Evolutionary conservation across 2,113 vertebrate species (phyloP).

Genomic region (Syngnathus typhle): DNA sequence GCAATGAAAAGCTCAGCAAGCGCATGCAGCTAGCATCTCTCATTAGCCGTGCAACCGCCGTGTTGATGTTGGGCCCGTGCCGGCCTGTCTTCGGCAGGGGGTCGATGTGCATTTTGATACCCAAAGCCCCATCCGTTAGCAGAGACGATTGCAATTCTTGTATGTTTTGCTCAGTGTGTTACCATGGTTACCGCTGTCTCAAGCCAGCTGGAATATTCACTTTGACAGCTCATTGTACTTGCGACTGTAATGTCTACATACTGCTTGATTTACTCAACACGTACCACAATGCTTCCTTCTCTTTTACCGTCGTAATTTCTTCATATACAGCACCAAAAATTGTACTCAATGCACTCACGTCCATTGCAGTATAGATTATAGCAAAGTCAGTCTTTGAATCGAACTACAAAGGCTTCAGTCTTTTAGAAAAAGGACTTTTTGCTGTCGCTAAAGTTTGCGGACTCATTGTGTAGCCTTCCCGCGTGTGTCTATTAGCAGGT

Average conservation of each 20-base stretch:
- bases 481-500: neutral
- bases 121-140: constrained; percentile 30
- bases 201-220: neutral
- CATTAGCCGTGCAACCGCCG: constrained; percentile 49
- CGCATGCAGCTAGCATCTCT: constrained; percentile 46
- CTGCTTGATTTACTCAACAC: neutral
- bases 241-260: neutral
- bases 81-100: constrained; percentile 26
- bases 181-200: neutral
- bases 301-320: too few species aligned
- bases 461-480: neutral
- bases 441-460: neutral
- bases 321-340: too few species aligned
- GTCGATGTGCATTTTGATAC: constrained; percentile 46
- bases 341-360: neutral
- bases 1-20: constrained; percentile 38
- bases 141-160: constrained; percentile 8
- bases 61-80: constrained; percentile 36
- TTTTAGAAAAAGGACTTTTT: neutral
- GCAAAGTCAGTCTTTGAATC: neutral
- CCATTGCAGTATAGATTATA: neutral
- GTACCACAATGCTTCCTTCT: too few species aligned
- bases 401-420: neutral
- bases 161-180: neutral
- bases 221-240: neutral